These are phyloP conservation scores for Vanessa tameamea DNA, from an alignment of 1,140 invertebrate species.

Conservation along the genomic window DNA sequence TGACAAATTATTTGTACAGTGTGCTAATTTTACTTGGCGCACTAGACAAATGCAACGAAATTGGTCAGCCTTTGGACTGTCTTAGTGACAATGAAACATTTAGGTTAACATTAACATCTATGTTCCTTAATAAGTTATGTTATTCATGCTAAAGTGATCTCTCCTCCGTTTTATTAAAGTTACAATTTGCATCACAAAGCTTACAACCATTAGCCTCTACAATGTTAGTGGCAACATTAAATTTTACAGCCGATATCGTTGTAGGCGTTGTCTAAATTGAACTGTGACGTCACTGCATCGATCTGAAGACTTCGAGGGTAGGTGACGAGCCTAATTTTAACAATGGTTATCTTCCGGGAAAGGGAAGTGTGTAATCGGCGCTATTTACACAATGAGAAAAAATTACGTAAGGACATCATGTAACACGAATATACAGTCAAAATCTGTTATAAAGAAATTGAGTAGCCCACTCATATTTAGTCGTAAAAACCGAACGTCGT, in stretches of 20 bases:
- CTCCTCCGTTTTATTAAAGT: neutral
- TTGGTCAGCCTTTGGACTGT: neutral
- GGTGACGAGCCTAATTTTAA: neutral
- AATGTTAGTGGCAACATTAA: constrained; percentile 33
- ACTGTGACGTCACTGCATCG: constrained; percentile 38
- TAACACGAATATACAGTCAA: too few relatives aligned
- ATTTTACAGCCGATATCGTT: constrained; percentile 38
- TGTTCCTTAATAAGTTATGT: neutral
- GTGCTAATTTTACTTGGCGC: neutral
- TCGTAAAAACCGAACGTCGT: too few relatives aligned
- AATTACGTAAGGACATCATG: neutral
- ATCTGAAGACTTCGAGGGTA: constrained; percentile 1
- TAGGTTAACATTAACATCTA: constrained; percentile 7
- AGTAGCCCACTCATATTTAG: too few relatives aligned
- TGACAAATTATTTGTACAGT: too few relatives aligned
- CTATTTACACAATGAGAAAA: neutral
- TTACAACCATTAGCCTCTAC: constrained; percentile 3
- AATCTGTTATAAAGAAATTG: too few relatives aligned
- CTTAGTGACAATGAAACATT: constrained; percentile 6
- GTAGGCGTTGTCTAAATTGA: constrained; percentile 40
- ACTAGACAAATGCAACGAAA: neutral
- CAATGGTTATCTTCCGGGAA: neutral
- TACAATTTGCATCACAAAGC: neutral
- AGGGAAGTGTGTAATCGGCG: neutral
- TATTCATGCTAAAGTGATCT: neutral